These are phyloP conservation scores for Phorcus lineatus DNA, from an alignment of 2,888 invertebrate genomes.

Conservation along the genomic window DNA sequence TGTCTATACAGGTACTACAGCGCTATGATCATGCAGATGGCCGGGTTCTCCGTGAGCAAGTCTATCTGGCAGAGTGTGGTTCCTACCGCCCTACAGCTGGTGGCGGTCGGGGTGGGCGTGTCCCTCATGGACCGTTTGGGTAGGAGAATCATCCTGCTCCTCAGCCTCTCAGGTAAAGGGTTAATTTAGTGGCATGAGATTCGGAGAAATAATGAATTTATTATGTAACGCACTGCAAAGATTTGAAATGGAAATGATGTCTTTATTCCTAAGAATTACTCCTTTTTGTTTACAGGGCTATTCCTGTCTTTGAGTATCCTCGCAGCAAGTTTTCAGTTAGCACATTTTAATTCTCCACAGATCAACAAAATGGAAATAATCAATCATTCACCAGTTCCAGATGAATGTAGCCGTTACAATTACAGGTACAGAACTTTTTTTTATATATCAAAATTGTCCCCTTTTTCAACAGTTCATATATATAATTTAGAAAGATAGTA, in stretches of 20 bases:
- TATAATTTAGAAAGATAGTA: too few species aligned
- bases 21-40: slow-evolving; percentile 77
- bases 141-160: slow-evolving; percentile 68
- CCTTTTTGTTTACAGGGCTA: too few species aligned
- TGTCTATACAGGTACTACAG: slow-evolving; percentile 78
- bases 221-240: too few species aligned
- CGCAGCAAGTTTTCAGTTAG: slow-evolving; percentile 75
- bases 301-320: slow-evolving; percentile 72
- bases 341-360: slow-evolving; percentile 68
- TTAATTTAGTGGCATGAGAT: slow-evolving; percentile 17
- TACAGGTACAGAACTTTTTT: too few species aligned
- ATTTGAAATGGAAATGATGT: too few species aligned
- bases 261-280: too few species aligned
- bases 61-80: slow-evolving; percentile 78
- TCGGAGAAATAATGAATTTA: too few species aligned
- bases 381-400: not conserved
- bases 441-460: too few species aligned
- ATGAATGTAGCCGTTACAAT: too few species aligned
- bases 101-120: slow-evolving; percentile 77
- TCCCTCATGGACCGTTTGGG: slow-evolving; percentile 77
- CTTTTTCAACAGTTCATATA: too few species aligned
- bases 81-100: slow-evolving; percentile 76
- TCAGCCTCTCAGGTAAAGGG: slow-evolving; percentile 64
- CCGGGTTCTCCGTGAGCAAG: slow-evolving; percentile 74
- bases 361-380: slow-evolving; percentile 23